Conservation (phyloP, 2,113 vertebrate species). For the Hyaena hyaena region DNA sequence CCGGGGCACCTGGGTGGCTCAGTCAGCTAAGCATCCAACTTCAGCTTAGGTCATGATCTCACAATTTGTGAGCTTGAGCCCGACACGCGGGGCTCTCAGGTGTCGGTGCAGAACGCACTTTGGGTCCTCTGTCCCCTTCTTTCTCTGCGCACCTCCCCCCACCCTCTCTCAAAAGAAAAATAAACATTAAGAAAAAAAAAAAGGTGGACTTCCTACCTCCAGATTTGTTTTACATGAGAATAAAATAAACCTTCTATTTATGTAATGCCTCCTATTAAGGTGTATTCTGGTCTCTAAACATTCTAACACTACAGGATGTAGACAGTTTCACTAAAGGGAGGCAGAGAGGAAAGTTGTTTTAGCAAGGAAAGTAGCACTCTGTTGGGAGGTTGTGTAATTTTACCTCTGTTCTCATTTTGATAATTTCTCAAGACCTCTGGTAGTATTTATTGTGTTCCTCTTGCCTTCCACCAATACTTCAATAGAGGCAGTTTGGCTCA, state of each 20-base stretch:
- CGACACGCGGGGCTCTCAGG: too few species aligned
- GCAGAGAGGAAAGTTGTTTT: not conserved
- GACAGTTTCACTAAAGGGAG: not conserved
- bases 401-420: not conserved
- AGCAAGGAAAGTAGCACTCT: not conserved
- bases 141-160: too few species aligned
- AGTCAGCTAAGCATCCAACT: too few species aligned
- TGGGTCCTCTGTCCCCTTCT: too few species aligned
- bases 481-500: not conserved
- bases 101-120: too few species aligned
- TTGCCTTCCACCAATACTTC: not conserved
- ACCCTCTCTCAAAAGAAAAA: too few species aligned
- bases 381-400: not conserved
- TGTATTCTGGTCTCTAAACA: not conserved
- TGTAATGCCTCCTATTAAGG: not conserved
- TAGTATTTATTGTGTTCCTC: not conserved
- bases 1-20: too few species aligned
- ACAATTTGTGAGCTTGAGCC: too few species aligned
- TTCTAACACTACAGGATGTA: not conserved
- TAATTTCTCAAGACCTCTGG: not conserved
- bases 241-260: not conserved
- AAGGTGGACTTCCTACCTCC: not conserved
- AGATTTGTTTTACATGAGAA: not conserved
- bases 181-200: too few species aligned
- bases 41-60: too few species aligned